phyloP scores from a whole-genome alignment of 2,888 invertebrate genomes.

The Microdon myrmicae region DNA sequence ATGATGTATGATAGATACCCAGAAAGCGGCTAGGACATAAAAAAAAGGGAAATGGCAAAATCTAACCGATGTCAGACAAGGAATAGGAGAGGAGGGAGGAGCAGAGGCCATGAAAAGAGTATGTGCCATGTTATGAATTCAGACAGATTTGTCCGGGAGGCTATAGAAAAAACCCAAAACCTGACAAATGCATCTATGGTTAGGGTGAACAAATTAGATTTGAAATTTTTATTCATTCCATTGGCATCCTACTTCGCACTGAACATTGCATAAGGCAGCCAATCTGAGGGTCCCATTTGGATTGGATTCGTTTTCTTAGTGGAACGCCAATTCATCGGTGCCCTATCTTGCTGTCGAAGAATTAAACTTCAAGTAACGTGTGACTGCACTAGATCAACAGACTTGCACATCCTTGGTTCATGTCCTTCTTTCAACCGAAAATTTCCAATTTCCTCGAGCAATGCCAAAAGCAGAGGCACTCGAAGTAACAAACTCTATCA shows the following conservation, averaged over 20 bases:
- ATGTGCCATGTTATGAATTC: too few relatives aligned
- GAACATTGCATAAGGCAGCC: constrained; percentile 37
- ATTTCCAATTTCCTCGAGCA: constrained; percentile 28
- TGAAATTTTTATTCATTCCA: constrained; percentile 19
- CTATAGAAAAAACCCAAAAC: constrained; percentile 15
- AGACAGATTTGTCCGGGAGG: too few relatives aligned
- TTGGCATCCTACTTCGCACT: constrained; percentile 38
- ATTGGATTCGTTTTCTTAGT: constrained; percentile 19
- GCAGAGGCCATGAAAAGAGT: too few relatives aligned
- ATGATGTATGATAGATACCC: constrained; percentile 42
- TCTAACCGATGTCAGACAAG: too few relatives aligned
- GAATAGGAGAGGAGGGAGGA: too few relatives aligned
- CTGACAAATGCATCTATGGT: constrained; percentile 40
- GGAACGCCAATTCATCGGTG: constrained; percentile 33
- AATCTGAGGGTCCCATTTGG: constrained; percentile 31
- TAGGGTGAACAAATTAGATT: constrained; percentile 38
- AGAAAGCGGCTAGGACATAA: constrained; percentile 33
- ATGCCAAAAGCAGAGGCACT: background rate
- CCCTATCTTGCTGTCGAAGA: constrained; percentile 11
- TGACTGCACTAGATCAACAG: constrained; percentile 9
- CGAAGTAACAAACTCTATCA: background rate
- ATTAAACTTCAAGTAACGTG: constrained; percentile 28
- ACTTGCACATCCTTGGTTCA: constrained; percentile 1
- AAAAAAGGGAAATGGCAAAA: too few relatives aligned
- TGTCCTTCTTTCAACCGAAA: constrained; percentile 1